Base-by-base conservation (phyloP, 2,888 invertebrate species). In the Dynastes hyllus region DNA sequence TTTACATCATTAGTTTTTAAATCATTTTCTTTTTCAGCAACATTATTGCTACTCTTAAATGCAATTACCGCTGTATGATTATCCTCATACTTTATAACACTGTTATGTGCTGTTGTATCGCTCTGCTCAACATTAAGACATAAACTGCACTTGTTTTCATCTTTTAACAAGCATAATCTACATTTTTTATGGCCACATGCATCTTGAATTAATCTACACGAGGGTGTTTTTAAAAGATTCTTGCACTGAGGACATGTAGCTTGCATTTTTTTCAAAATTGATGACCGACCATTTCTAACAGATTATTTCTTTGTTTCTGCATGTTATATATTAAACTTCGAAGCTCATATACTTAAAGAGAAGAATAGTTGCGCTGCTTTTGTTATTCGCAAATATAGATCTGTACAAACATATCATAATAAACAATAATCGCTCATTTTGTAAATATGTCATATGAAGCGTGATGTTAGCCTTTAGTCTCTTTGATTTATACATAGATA, bases 141-240 rank as follows among this genome's bases (percentile, higher is more conserved):
- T 82, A 91, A 91, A 81, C 89, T 88, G 85, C 95, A 95, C 13
- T 93, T 92, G 53, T 90, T 88, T 82, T 92, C 93, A 86, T 95
- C 95, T 27, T 90, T 89, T 50, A 95, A 86, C 63, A 95, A 89
- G 86, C 95, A 95, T 81, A 92, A 89, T 83, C 95, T 92, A 87
- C 95, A 95, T 88, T 95, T 95, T 77, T 91, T 90, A 87, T 95
- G 95, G 2, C 95, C 95, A 87, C 95, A 95, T 70, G 91, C 91
- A 86, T 95, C 95, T 73, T 92, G 93, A 16, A 95, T 92, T 77
- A 95, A 88, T 76, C 95, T 90, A 84, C 92, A 92, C 79, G 90
- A 88, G 5, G 92, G 91, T 63, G 88, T 81, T 80, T 71, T 75
- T 37, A 73, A 51, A 37, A 40, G 29, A 9, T 65, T 63, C 2